Percentiles rank a stretch among this genome's conserved stretches.
Evolutionary conservation across 1,140 invertebrate genomes (phyloP).

Genomic region (Megalonaias nervosa): DNA sequence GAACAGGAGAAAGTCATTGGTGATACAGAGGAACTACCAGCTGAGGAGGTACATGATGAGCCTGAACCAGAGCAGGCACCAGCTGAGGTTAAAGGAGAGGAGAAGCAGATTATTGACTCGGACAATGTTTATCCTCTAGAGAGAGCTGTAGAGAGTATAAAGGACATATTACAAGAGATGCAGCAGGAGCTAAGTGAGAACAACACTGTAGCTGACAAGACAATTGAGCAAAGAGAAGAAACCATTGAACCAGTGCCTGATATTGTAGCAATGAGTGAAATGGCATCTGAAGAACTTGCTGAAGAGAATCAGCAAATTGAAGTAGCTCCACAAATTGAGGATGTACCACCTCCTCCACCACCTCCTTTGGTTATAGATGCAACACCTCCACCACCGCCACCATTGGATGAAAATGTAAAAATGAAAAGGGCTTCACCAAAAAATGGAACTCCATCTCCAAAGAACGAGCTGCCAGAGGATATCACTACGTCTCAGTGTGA

Average conservation of each 20-base stretch:
- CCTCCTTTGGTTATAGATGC: constrained; percentile 25
- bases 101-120: neutral
- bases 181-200: too few species aligned
- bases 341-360: constrained; percentile 28
- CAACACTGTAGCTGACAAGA: too few species aligned
- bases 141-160: too few species aligned
- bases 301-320: constrained; percentile 25
- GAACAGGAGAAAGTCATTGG: constrained; percentile 27
- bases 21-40: constrained; percentile 2
- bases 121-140: too few species aligned
- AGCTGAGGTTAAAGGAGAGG: constrained; percentile 19
- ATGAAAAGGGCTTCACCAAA: constrained; percentile 15
- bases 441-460: constrained; percentile 33
- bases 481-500: constrained; percentile 17
- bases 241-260: constrained; percentile 28
- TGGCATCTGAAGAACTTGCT: constrained; percentile 13
- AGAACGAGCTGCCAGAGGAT: constrained; percentile 23
- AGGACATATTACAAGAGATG: too few species aligned
- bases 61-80: constrained; percentile 2
- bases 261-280: constrained; percentile 25
- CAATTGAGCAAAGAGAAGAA: too few species aligned
- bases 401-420: constrained; percentile 31
- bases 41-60: constrained; percentile 6
- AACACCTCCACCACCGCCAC: constrained; percentile 34
- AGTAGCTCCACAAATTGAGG: constrained; percentile 5